phyloP scores from a whole-genome alignment of 2,888 invertebrate species.

The Harpalus rufipes region DNA sequence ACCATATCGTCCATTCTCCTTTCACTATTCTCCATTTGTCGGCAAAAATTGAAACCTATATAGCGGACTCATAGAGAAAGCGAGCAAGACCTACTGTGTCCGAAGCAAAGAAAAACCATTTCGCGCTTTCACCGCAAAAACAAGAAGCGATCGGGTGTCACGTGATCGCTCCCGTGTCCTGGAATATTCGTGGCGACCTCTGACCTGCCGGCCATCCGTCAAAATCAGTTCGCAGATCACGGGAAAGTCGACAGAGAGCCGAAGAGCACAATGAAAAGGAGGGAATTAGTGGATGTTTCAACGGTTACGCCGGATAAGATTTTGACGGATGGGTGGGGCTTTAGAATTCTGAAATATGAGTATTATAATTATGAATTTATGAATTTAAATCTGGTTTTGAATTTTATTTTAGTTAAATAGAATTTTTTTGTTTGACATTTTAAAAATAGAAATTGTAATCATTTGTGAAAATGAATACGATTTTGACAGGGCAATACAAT shows the following conservation, averaged over 20 bases:
- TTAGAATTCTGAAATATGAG: not conserved
- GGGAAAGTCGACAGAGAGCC: slow-evolving; percentile 24
- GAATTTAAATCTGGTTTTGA: not conserved
- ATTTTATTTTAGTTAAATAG: too few species aligned
- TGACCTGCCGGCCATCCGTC: slow-evolving; percentile 65
- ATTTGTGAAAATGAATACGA: too few species aligned
- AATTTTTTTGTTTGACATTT: too few species aligned
- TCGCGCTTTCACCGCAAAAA: slow-evolving; percentile 58
- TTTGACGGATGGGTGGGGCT: not conserved
- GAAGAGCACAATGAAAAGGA: slow-evolving; percentile 21
- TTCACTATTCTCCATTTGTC: not conserved
- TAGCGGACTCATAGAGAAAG: slow-evolving; percentile 43
- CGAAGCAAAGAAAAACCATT: slow-evolving; percentile 29
- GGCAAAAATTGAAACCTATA: slow-evolving; percentile 2
- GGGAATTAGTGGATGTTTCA: slow-evolving; percentile 39
- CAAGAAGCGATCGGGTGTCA: slow-evolving; percentile 54
- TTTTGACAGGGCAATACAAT: too few species aligned
- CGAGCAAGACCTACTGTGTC: slow-evolving; percentile 20
- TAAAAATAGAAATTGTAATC: too few species aligned
- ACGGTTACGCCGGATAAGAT: slow-evolving; percentile 29
- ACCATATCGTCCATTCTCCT: slow-evolving; percentile 1
- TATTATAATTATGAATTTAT: not conserved
- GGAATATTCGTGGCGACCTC: slow-evolving; percentile 59
- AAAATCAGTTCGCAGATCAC: slow-evolving; percentile 67
- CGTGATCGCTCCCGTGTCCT: slow-evolving; percentile 61